phyloP scores from a whole-genome alignment of 2,797 vertebrate species.

The Parauchenoglanis ngamensis region DNA sequence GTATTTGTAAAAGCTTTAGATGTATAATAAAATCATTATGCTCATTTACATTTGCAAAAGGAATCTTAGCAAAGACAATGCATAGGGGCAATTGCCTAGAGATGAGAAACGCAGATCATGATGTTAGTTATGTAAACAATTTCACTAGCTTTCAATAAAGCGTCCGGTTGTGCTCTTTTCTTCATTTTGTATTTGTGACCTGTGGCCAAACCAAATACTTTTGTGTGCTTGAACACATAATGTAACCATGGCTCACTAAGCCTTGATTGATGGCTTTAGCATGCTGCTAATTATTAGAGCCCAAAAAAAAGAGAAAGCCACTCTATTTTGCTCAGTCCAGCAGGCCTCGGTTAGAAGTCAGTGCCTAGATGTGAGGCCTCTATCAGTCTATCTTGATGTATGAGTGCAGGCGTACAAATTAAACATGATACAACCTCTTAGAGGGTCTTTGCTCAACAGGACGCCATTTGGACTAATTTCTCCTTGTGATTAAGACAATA shows the following conservation, averaged over 20 bases:
- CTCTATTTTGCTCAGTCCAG: conserved; percentile 73
- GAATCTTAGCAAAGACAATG: not conserved
- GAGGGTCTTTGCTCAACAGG: conserved; percentile 73
- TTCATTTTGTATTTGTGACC: conserved; percentile 69
- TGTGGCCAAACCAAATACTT: conserved; percentile 73
- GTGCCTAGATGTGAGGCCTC: conserved; percentile 72
- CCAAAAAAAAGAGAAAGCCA: conserved; percentile 78
- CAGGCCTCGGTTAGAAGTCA: conserved; percentile 72
- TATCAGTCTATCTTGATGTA: conserved; percentile 85
- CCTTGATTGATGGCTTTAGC: conserved; percentile 76
- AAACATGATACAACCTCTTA: conserved; percentile 73
- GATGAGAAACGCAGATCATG: not conserved
- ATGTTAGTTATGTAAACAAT: conserved; percentile 14
- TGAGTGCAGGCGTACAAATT: conserved; percentile 81
- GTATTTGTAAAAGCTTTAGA: not conserved
- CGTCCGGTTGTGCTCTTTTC: conserved; percentile 40
- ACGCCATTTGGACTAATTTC: conserved; percentile 78
- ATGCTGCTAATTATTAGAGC: conserved; percentile 79
- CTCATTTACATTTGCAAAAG: not conserved
- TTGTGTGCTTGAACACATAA: conserved; percentile 74
- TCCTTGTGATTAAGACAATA: conserved; percentile 76
- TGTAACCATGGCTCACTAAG: conserved; percentile 71
- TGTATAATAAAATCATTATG: not conserved
- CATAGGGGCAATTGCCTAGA: not conserved
- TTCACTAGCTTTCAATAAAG: conserved; percentile 42